These are phyloP conservation scores for Benitochromis conjunctus DNA, from an alignment of 2,113 vertebrate species.

Conservation along the genomic window DNA sequence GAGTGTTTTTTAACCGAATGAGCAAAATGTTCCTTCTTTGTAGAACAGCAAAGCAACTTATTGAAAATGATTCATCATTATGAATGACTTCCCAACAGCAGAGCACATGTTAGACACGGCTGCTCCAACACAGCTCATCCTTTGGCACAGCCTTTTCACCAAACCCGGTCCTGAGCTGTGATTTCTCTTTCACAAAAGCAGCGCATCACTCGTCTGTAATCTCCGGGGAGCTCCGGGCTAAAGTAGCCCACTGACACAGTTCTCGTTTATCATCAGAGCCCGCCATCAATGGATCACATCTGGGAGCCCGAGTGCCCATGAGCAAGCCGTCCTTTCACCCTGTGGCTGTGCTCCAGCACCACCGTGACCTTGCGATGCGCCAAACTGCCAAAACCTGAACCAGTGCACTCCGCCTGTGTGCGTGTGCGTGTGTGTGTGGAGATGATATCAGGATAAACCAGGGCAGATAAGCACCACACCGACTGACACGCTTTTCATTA, in stretches of 20 bases:
- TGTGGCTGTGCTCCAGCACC: not conserved
- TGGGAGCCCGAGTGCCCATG: not conserved
- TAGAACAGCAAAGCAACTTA: not conserved
- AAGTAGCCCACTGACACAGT: conserved; percentile 25
- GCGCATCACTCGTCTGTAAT: not conserved
- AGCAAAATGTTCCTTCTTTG: not conserved
- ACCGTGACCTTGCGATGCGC: conserved; percentile 56
- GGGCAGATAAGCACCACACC: not conserved
- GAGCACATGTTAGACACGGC: not conserved
- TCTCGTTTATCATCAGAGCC: not conserved
- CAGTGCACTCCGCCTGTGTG: not conserved
- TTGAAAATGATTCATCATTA: not conserved
- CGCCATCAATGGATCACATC: not conserved
- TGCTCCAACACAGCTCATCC: not conserved
- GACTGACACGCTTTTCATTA: conserved; percentile 11
- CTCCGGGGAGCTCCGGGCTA: not conserved
- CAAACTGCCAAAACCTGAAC: conserved; percentile 2
- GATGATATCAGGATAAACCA: conserved; percentile 10
- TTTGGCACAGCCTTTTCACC: fast-evolving
- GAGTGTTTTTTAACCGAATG: not conserved
- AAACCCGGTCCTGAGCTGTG: not conserved
- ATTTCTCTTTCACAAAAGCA: not conserved
- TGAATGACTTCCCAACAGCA: not conserved
- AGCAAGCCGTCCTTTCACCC: not conserved
- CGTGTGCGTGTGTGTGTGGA: not conserved